Conservation (phyloP, 2,888 invertebrate genomes). For the Harpalus rubripes region DNA sequence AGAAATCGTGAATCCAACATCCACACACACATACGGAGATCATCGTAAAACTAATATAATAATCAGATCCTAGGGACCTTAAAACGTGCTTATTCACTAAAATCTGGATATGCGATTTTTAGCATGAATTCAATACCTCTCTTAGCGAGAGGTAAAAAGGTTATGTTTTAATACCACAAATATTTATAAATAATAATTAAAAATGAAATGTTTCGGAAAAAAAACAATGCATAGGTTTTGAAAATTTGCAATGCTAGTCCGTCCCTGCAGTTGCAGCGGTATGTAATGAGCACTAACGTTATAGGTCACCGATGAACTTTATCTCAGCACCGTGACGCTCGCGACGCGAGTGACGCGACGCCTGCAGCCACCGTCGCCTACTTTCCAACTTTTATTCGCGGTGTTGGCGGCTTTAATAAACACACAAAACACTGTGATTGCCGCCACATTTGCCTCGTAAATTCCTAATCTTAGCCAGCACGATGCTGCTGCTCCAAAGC, state of each 20-base stretch:
- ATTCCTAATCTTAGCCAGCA: slow-evolving; percentile 52
- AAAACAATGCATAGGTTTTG: neutral
- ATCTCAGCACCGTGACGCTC: slow-evolving; percentile 34
- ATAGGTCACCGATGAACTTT: slow-evolving; percentile 57
- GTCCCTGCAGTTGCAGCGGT: slow-evolving; percentile 6
- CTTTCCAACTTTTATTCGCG: slow-evolving; percentile 43
- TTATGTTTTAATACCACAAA: too few relatives aligned
- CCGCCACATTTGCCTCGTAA: slow-evolving; percentile 48
- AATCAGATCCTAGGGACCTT: too few relatives aligned
- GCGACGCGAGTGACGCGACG: neutral
- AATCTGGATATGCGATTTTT: too few relatives aligned
- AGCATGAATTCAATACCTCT: too few relatives aligned
- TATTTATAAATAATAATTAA: neutral
- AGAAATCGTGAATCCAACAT: too few relatives aligned
- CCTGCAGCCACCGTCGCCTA: slow-evolving; percentile 14
- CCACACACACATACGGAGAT: too few relatives aligned
- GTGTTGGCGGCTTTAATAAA: slow-evolving; percentile 55
- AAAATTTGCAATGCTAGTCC: slow-evolving; percentile 13
- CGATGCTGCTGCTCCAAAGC: neutral
- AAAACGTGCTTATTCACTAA: too few relatives aligned
- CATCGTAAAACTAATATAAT: too few relatives aligned
- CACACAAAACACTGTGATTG: slow-evolving; percentile 58
- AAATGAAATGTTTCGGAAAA: neutral
- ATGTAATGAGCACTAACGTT: slow-evolving; percentile 46
- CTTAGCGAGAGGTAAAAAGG: too few relatives aligned